Base-by-base conservation (phyloP, 2,797 vertebrate genomes). In the Phrynocephalus forsythii region DNA sequence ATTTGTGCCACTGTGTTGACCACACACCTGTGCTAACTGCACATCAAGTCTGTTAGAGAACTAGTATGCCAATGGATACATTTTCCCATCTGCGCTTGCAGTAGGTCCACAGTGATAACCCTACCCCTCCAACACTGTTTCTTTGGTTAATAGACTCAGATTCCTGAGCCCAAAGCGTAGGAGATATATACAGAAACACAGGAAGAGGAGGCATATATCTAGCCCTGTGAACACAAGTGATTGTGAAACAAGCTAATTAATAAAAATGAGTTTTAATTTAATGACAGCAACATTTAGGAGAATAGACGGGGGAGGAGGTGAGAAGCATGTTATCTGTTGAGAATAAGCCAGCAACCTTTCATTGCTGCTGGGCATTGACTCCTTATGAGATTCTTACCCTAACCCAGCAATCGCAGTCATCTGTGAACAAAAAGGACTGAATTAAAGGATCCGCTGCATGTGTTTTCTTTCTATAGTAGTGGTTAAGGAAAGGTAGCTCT, bases 391-490 rank as follows among this genome's bases (percentile, higher is more conserved):
- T 76, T 2, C 10, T 90, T 80, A 20, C 82, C 38, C 73, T 90
- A 50, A 18, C 85, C 67, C 91, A 79, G 7, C 11, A 90, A 69
- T 91, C 80, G 87, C 30, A 89, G 90, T 71, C 79, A 86, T 89
- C 90, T 94, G 90, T 88, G 89, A 89, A 90, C 60, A 93, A 1
- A 44, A 85, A 84, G 68, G 22, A 1, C 33, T 66, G 82, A 91
- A 89, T 38, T 81, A 60, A 92, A 91, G 71, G 77, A 93, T n/a
- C 24, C 50, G 30, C 91, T 93, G 90, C 86, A 91, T 71, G 38
- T 56, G 88, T 82, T 91, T 89, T n/a, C 78, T 68, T 71, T 79
- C 73, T 63, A 56, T 90, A 92, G 91, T 24, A 92, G 71, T 20
- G 79, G 83, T 38, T 5, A 76, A 38, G 83, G 68, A 83, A 33